Base-by-base conservation (phyloP, 2,113 vertebrate genomes). In the Romanogobio albipinnatus region DNA sequence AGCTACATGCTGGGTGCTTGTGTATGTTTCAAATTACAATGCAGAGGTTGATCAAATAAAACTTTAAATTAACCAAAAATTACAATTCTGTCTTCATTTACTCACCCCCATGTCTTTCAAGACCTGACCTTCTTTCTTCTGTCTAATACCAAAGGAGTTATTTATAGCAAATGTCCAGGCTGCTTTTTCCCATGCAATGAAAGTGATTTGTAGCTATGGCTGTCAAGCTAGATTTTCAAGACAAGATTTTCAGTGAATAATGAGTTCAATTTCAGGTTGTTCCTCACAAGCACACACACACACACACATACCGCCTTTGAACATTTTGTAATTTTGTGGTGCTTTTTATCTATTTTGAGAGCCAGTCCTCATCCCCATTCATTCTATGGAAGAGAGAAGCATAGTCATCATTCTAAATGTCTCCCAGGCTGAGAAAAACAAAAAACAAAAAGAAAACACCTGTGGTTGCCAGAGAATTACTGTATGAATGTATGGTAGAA, bases 201-300 rank as follows among this genome's bases (percentile, higher is more conserved):
- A 73, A 73, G 22, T 47, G 10, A 73, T 14, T 73, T 73, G 39
- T 7, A 73, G 39, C 70, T 13, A n/a, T 24, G 2, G 39, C 39
- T 47, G 70, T 73, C 70, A 47, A 73, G 22, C 39, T 5, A 73
- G 22, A 73, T 71, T 45, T 71, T 22, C 22, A 45, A 43, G 68
- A 71, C 36, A 39, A 45, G 68, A 24, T 73, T 47, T 73, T 73
- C 22, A 73, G 39, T 73, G 70, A 73, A 47, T 73, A 73, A 47
- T 47, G 39, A 24, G 10, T 73, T 47, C 70, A 73, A 73, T 73
- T 47, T 71, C 39, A 45, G 22, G 5, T 10, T 24, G 22, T 47
- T 3, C 6, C 43, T 9, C 66, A 36, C 19, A 58, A 6, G 7
- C 29, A 68, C 33, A 22, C 14, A 9, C 64, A 39, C 33, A 43